These are phyloP conservation scores for Upupa epops DNA, from an alignment of 2,113 vertebrate species.

Conservation along the genomic window DNA sequence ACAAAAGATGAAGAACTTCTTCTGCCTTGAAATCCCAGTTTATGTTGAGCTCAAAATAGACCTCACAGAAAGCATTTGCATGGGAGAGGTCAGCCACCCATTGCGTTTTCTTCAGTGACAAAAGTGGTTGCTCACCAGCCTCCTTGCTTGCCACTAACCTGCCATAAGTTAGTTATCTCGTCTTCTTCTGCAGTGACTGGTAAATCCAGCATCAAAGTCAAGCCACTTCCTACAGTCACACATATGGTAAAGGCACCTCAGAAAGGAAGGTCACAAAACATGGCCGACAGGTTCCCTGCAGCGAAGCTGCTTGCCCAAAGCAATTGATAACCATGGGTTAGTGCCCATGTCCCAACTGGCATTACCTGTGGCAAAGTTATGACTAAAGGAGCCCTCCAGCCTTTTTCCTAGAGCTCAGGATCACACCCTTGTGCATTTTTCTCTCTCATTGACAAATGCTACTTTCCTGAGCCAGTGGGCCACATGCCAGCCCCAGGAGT, in stretches of 20 bases:
- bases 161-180: not conserved
- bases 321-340: not conserved
- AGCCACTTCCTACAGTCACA: not conserved
- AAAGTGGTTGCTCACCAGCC: not conserved
- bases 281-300: not conserved
- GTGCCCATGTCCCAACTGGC: not conserved
- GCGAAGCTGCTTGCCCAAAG: not conserved
- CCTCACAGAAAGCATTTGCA: not conserved
- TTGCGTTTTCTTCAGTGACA: not conserved
- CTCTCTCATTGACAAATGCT: not conserved
- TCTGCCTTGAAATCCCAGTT: not conserved
- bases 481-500: not conserved
- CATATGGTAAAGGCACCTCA: not conserved
- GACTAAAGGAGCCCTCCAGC: constrained; percentile 22
- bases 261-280: not conserved
- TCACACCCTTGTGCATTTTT: constrained; percentile 12
- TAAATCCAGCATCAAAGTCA: not conserved
- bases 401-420: constrained; percentile 19
- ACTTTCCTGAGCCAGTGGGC: not conserved
- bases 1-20: not conserved
- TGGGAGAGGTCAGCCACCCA: not conserved
- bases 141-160: not conserved
- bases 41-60: not conserved
- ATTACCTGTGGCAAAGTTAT: constrained; percentile 34
- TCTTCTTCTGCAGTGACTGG: not conserved